A percentile compares a stretch with the other conserved stretches of the same genome.
These are phyloP conservation scores for Sminthopsis crassicaudata DNA, from an alignment of 2,113 vertebrate species.

Conservation along the genomic window DNA sequence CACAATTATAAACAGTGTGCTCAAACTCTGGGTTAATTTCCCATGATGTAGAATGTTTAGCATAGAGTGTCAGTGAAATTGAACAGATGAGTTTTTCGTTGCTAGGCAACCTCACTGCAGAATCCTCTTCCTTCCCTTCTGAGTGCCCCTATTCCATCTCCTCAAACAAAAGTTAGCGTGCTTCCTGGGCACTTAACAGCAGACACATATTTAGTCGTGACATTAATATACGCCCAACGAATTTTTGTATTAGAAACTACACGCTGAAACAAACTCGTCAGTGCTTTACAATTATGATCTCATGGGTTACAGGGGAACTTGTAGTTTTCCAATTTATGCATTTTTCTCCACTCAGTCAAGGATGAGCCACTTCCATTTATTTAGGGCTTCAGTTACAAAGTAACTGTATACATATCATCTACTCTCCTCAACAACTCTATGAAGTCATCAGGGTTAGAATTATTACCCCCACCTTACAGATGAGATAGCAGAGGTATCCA, in stretches of 20 bases:
- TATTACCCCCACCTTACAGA: not conserved
- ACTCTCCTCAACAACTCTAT: not conserved
- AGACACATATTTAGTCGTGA: conserved; percentile 79
- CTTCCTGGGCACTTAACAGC: conserved; percentile 69
- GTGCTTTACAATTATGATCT: conserved; percentile 67
- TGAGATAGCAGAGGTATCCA: not conserved
- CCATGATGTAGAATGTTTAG: conserved; percentile 68
- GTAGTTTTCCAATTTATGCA: conserved; percentile 73
- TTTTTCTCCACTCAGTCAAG: conserved; percentile 32
- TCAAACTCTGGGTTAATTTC: conserved; percentile 77
- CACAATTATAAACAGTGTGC: conserved; percentile 72
- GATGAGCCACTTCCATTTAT: not conserved
- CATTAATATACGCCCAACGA: conserved; percentile 78
- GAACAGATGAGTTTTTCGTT: conserved; percentile 79
- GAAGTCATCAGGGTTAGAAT: not conserved
- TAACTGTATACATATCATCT: not conserved
- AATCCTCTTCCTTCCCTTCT: conserved; percentile 77
- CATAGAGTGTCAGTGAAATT: conserved; percentile 59
- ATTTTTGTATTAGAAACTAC: conserved; percentile 75
- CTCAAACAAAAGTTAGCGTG: conserved; percentile 78
- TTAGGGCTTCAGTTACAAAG: not conserved
- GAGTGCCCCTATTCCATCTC: conserved; percentile 66
- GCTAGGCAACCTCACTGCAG: conserved; percentile 81
- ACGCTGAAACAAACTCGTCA: conserved; percentile 68
- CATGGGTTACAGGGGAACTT: conserved; percentile 58